These are phyloP conservation scores for Drymonia ruficornis DNA, from an alignment of 2,888 invertebrate species.

Conservation along the genomic window DNA sequence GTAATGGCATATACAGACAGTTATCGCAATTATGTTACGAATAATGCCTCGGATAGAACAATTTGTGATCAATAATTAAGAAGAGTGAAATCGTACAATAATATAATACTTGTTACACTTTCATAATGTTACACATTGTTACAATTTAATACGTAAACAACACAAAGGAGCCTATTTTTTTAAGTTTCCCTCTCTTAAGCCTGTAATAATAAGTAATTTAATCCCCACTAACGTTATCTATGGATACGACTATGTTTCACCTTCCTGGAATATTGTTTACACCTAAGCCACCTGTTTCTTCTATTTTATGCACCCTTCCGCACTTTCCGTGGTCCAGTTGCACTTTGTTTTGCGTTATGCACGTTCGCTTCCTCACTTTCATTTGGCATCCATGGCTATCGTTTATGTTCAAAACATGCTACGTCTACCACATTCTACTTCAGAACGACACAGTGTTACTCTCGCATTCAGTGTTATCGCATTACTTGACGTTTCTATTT, in stretches of 20 bases:
- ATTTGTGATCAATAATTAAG: constrained; percentile 74
- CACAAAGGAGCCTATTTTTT: constrained; percentile 72
- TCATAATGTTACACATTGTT: constrained; percentile 78
- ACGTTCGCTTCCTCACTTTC: constrained; percentile 68
- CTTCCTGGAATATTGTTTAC: constrained; percentile 43
- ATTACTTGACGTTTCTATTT: constrained; percentile 59
- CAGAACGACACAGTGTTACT: constrained; percentile 68
- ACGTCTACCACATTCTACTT: constrained; percentile 63
- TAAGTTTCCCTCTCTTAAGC: constrained; percentile 67
- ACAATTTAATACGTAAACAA: constrained; percentile 71
- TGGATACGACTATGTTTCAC: constrained; percentile 33
- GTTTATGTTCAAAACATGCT: constrained; percentile 58
- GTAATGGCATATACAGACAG: constrained; percentile 53
- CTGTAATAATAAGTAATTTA: constrained; percentile 53
- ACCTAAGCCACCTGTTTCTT: constrained; percentile 37
- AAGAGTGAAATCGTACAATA: constrained; percentile 82
- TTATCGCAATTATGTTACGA: constrained; percentile 59
- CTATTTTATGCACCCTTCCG: constrained; percentile 50
- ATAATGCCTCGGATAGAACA: constrained; percentile 64
- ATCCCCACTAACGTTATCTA: constrained; percentile 41
- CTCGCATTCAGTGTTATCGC: constrained; percentile 72
- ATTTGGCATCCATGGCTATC: constrained; percentile 58
- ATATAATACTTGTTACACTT: constrained; percentile 76
- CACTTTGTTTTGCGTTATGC: constrained; percentile 66
- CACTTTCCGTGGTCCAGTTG: constrained; percentile 74